Conservation (phyloP, 2,888 invertebrate species). For the Drosophila leonis region DNA sequence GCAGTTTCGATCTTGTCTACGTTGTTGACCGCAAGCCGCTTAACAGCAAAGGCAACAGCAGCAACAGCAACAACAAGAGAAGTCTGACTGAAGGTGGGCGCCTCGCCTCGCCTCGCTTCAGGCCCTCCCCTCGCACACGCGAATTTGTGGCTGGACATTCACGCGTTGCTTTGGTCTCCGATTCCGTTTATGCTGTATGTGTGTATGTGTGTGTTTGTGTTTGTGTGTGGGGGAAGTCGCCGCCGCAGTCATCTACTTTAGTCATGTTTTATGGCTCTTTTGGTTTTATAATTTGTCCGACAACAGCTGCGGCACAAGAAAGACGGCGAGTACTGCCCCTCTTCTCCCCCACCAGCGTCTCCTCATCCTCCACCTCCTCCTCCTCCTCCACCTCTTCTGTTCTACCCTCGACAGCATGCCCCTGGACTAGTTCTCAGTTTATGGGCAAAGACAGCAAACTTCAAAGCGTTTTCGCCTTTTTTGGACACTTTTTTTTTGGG, state of each 20-base stretch:
- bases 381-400: background rate
- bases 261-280: conserved; percentile 65
- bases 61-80: conserved; percentile 19
- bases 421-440: conserved; percentile 53
- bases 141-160: conserved; percentile 41
- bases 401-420: background rate
- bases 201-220: background rate
- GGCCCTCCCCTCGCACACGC: conserved; percentile 25
- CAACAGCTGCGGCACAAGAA: conserved; percentile 52
- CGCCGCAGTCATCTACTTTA: conserved; percentile 54
- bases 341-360: background rate
- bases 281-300: conserved; percentile 65
- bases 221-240: conserved; percentile 31
- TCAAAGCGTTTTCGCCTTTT: conserved; percentile 68
- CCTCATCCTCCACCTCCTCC: background rate
- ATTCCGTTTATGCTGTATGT: conserved; percentile 18
- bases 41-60: conserved; percentile 33
- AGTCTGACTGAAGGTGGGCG: conserved; percentile 10
- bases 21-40: conserved; percentile 60
- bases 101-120: background rate
- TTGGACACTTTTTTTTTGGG: conserved; percentile 31
- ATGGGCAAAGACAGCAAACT: conserved; percentile 51
- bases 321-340: conserved; percentile 4
- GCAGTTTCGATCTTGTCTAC: conserved; percentile 53
- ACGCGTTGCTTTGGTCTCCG: conserved; percentile 29